A percentile compares a stretch with the other conserved stretches of the same genome.
These are phyloP conservation scores for Larimichthys crocea DNA, from an alignment of 2,113 vertebrate species.

Conservation along the genomic window DNA sequence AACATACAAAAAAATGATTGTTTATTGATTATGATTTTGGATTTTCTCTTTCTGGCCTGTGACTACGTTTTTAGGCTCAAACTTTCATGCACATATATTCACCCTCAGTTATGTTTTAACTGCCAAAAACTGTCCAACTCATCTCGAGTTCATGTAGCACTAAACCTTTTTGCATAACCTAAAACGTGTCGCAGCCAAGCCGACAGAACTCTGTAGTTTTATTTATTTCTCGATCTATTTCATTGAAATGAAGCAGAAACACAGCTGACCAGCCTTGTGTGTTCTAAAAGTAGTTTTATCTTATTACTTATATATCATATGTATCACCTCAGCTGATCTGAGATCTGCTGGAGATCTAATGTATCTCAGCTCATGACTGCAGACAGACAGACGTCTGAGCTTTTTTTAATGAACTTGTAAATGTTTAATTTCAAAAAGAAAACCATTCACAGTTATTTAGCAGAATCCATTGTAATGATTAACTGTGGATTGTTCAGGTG, in stretches of 20 bases:
- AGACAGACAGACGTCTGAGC: not conserved
- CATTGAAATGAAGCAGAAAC: no score
- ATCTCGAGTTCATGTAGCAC: not conserved
- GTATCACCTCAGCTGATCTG: not conserved
- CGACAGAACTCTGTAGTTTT: not conserved
- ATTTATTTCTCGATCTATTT: not conserved
- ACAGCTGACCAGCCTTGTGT: no score
- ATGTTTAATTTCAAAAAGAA: not conserved
- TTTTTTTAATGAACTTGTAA: not conserved
- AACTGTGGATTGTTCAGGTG: not conserved
- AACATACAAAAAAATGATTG: no score
- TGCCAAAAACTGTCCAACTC: not conserved
- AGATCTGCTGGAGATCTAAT: no score
- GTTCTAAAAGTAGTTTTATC: no score
- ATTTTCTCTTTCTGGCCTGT: not conserved
- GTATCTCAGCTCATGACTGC: not conserved
- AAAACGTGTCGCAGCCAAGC: no score
- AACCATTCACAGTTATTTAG: not conserved
- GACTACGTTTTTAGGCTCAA: not conserved
- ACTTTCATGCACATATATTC: not conserved
- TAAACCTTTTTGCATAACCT: not conserved
- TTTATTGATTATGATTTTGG: no score
- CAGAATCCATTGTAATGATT: not conserved
- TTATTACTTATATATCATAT: not conserved
- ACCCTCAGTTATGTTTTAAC: not conserved